Percentiles rank a stretch among this genome's conserved stretches.
Evolutionary conservation across 2,888 invertebrate genomes (phyloP).

Genomic region (Nomada goodeniana): DNA sequence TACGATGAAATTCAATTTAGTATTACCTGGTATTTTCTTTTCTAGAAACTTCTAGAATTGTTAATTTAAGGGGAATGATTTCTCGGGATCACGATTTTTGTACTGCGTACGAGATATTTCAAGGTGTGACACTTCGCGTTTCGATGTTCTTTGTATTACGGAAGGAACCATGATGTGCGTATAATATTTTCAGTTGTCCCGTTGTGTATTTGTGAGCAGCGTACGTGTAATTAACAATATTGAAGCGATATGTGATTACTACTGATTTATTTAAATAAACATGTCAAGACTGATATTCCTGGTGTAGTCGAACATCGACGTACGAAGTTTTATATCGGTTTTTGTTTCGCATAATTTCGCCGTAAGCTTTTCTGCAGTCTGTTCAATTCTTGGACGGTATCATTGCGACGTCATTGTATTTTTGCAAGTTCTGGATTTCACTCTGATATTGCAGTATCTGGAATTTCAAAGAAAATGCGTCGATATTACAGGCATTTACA

Average conservation of each 20-base stretch:
- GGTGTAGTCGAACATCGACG: conserved; percentile 16
- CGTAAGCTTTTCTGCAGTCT: neutral
- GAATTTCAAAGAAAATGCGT: conserved; percentile 64
- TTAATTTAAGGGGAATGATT: conserved; percentile 4
- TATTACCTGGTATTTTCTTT: neutral
- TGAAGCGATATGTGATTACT: conserved; percentile 53
- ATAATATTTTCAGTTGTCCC: conserved; percentile 53
- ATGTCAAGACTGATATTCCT: conserved; percentile 59
- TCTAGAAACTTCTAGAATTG: too few relatives aligned
- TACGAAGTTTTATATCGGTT: neutral
- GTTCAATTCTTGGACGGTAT: conserved; percentile 6
- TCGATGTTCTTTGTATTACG: neutral
- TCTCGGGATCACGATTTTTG: conserved; percentile 8
- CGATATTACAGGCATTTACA: conserved; percentile 33
- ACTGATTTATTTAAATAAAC: conserved; percentile 70
- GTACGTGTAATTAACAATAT: conserved; percentile 50
- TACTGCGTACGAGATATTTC: neutral
- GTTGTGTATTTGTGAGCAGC: conserved; percentile 34
- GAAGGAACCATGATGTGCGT: conserved; percentile 1
- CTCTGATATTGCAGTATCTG: conserved; percentile 87
- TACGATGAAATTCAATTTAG: neutral
- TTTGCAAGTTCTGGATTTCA: conserved; percentile 85
- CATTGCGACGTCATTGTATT: conserved; percentile 69
- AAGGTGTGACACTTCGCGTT: neutral
- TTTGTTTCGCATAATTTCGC: neutral